Evolutionary conservation across 1,140 invertebrate species (phyloP), one percentile per base, ranked within the genome.

Genomic region (Drosophila teissieri): DNA sequence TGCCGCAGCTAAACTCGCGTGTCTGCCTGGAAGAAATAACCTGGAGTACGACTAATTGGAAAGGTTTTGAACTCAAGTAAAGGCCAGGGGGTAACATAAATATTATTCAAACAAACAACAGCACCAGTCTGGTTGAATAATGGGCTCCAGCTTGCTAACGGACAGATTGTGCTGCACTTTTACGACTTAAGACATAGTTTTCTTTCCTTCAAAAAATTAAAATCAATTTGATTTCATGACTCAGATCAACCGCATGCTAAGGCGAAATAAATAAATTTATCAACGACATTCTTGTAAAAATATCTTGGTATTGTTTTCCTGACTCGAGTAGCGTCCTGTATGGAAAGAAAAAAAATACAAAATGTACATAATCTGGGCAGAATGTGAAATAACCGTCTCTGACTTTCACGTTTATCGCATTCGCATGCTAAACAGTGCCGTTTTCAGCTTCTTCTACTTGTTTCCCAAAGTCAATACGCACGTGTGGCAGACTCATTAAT

Each of bases 311-410:
- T 12, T 31, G 10, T 75, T 51, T 44, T 67, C 22, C 24, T 24
- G 24, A 73, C 72, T 54, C 61, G 48, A 75, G 22, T 34, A n/a
- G 49, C 39, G 65, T 63, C 56, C 54, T 62, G 42, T 62, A 45
- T 63, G 24, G 44, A 24, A 10, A 45, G 57, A 62, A 64, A 49
- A 70, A 55, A 37, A 52, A 56, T 31, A 34, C 53, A n/a, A 46
- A 49, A 81, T 81, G 81, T 85, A 39, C 81, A 85, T 85, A 85
- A 74, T 73, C 73, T 69, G 70, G 46, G 44, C 40, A 53, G 54
- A 58, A 54, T 42, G 31, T 69, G 51, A 40, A 48, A 55, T 42
- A 57, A 34, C 48, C 36, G 36, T 42, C 36, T 36, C 52, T 22
- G 53, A 67, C 51, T 57, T 58, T 58, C 46, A 52, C 53, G 73